Base-by-base conservation (phyloP, 2,797 vertebrate genomes). In the Chaunax sp. region DNA sequence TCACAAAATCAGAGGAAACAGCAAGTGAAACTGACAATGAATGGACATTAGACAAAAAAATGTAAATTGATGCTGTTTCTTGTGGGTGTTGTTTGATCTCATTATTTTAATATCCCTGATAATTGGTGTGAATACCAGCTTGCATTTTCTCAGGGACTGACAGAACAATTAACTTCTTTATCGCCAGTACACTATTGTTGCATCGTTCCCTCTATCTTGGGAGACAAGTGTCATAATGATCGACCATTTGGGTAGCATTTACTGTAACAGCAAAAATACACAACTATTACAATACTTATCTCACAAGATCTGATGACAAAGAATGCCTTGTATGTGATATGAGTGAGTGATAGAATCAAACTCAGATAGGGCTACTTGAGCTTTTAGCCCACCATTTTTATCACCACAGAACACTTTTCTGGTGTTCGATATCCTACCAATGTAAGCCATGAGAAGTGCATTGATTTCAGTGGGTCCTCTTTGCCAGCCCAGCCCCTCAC, bases 381-480 rank as follows among this genome's bases (percentile, higher is more conserved):
- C 88, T 91, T 89, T 88, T 83, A 85, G 88, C 79, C 75, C 65
- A 23, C 87, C 87, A 87, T 84, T 85, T 82, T n/a, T n/a, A n/a
- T n/a, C 81, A 67, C 81, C 84, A 78, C 68, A 68, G 81, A 37
- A 82, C 80, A 70, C 82, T 92, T 88, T 82, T 72, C 75, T 72
- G 78, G 81, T 89, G 92, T 92, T 93, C 87, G 72, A 90, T 93
- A 92, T 93, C 88, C 82, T 80, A 86, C 90, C 89, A 90, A 93
- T 88, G 82, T 83, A 69, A 77, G 68, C 69, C 43, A 72, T 38
- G 84, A 89, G 87, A 87, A 82, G 78, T 65, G 87, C 92, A 95
- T 94, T 90, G 94, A 94, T 94, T 94, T 92, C 87, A 84, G 82
- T 64, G 72, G 86, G 90, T 91, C 85, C 81, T 92, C 89, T 91